Evolutionary conservation across 2,888 invertebrate genomes (phyloP), one percentile per base, ranked within the genome.

Genomic region (Alcis repandata): DNA sequence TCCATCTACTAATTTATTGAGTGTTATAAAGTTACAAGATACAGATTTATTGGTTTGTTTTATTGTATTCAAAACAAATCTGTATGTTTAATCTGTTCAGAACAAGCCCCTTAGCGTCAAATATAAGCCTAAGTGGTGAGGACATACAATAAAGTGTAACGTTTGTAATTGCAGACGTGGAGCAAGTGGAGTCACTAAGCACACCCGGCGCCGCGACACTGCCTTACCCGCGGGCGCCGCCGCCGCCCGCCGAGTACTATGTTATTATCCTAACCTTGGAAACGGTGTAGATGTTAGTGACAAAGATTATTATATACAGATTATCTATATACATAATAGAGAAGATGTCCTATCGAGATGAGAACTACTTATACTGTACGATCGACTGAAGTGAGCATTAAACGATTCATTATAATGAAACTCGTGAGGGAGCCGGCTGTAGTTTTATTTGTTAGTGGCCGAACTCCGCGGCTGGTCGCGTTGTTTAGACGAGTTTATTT

Each of bases 211-310:
- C 77, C 76, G 73, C 76, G 75, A 75, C 74, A 72, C 80, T 79
- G 83, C 82, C 82, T 80, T 80, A 80, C 74, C 60, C 63, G 72
- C 69, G 70, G 72, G 72, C 78, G 73, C 76, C 76, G 74, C 72
- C 70, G 73, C 75, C 79, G 77, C 79, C 82, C 84, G 79, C 82
- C 84, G 83, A 83, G 87, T 86, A 84, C 84, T 66, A 66, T 86
- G 88, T 86, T 86, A 87, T 86, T 87, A 87, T 84, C 89, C 88
- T 89, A 90, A 90, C 89, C 88, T 85, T 85, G 90, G 88, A 88
- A 87, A 86, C 91, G 92, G 92, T 93, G 92, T 93, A 93, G 92
- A 93, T 93, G 92, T 91, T 92, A 93, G 91, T 91, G 91, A 92
- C 90, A 92, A 90, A 92, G 88, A 89, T 90, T 92, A 91, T 92